A percentile compares a stretch with the other conserved stretches of the same genome.
Evolutionary conservation across 2,888 invertebrate genomes (phyloP).

Genomic region (Smittia aterrima): DNA sequence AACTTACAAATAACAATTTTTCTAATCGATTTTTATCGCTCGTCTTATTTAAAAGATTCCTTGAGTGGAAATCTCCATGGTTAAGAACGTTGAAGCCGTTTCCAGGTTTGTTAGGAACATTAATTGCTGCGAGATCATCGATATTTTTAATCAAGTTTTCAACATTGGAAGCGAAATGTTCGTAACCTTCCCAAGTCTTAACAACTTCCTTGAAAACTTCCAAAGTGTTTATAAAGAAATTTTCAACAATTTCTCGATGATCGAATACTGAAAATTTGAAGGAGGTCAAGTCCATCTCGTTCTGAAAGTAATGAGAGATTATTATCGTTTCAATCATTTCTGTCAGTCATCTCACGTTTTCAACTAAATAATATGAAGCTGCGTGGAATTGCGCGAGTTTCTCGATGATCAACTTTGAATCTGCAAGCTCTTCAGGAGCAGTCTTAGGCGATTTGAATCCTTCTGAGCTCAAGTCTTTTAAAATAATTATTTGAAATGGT

Average conservation of each 20-base stretch:
- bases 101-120: too few species aligned
- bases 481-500: constrained; percentile 46
- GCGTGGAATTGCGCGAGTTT: constrained; percentile 56
- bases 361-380: constrained; percentile 53
- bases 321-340: too few species aligned
- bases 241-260: constrained; percentile 16
- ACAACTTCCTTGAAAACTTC: too few species aligned
- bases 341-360: constrained; percentile 54
- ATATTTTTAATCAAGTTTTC: constrained; percentile 19
- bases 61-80: constrained; percentile 54
- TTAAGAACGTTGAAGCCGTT: constrained; percentile 52
- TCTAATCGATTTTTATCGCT: too few species aligned
- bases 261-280: neutral
- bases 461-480: constrained; percentile 55
- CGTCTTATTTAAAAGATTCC: constrained; percentile 53
- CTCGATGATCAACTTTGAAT: constrained; percentile 51
- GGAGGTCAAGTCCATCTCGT: neutral
- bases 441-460: constrained; percentile 55
- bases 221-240: too few species aligned
- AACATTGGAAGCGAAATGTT: constrained; percentile 29
- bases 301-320: neutral
- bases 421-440: constrained; percentile 52
- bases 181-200: too few species aligned
- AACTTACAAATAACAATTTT: too few species aligned
- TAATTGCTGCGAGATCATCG: too few species aligned